Conservation (phyloP, 2,113 vertebrate genomes). For the Neoarius graeffei region DNA sequence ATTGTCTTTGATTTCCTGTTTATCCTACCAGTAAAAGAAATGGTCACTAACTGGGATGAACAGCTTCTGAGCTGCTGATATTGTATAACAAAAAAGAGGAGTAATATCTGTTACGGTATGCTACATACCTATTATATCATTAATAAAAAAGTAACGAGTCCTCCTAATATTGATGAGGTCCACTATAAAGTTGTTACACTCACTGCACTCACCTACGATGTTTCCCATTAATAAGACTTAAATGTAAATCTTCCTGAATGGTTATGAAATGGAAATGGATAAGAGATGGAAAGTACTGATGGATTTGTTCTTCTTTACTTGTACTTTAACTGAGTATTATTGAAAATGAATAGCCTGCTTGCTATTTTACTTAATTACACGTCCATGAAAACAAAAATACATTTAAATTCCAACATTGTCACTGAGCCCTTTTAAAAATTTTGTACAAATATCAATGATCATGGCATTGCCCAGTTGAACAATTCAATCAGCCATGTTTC, state of each 20-base stretch:
- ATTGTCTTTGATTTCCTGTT: not conserved
- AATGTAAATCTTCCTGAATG: not conserved
- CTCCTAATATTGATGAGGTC: slow-evolving; percentile 10
- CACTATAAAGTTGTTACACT: slow-evolving; percentile 4
- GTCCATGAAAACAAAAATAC: not conserved
- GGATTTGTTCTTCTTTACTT: not conserved
- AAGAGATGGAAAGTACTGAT: not conserved
- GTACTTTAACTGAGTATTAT: not conserved
- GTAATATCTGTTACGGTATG: not conserved
- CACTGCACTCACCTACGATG: not conserved
- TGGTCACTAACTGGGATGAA: not conserved
- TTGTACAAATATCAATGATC: not conserved
- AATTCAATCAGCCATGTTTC: not conserved
- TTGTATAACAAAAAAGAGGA: not conserved
- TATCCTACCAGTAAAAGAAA: not conserved
- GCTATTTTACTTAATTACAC: not conserved
- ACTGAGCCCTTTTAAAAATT: not conserved
- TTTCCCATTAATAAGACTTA: slow-evolving; percentile 12
- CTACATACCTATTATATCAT: slow-evolving; percentile 9
- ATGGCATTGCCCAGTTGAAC: not conserved
- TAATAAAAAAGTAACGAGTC: not conserved
- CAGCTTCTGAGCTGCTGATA: not conserved
- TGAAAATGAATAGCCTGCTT: not conserved
- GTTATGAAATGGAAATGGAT: not conserved
- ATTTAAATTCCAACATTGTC: not conserved